Conservation (phyloP, 2,113 vertebrate genomes). For the Solea solea region DNA sequence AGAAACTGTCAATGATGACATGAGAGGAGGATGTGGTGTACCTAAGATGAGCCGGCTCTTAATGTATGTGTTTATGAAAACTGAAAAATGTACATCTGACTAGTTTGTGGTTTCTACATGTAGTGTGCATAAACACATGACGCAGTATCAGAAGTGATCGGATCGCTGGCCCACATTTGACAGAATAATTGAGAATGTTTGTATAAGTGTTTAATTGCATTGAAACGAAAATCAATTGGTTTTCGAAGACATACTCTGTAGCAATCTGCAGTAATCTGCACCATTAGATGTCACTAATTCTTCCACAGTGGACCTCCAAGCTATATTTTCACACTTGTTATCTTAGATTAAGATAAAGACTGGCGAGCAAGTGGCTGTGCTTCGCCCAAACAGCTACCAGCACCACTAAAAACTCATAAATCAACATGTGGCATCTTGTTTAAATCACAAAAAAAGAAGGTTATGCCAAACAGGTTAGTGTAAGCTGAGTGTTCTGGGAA, state of each 20-base stretch:
- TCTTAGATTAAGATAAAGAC: background rate
- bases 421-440: background rate
- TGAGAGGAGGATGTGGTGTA: conserved; percentile 24
- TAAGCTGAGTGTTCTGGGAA: conserved; percentile 16
- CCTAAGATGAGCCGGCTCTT: conserved; percentile 16
- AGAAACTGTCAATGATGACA: conserved; percentile 4
- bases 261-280: too few relatives aligned
- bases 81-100: background rate
- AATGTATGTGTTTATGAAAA: too few relatives aligned
- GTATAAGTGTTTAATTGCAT: too few relatives aligned
- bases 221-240: too few relatives aligned
- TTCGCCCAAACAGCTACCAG: background rate
- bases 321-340: background rate
- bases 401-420: background rate
- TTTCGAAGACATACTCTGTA: too few relatives aligned
- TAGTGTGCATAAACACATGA: background rate
- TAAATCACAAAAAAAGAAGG: background rate
- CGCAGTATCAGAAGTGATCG: too few relatives aligned
- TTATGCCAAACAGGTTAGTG: background rate
- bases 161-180: too few relatives aligned
- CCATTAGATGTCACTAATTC: too few relatives aligned
- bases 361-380: background rate
- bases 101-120: background rate
- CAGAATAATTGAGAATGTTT: too few relatives aligned
- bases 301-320: too few relatives aligned